Evolutionary conservation across 2,113 vertebrate genomes (phyloP), one percentile per base, ranked within the genome.

Genomic region (Acrocephalus kingi): DNA sequence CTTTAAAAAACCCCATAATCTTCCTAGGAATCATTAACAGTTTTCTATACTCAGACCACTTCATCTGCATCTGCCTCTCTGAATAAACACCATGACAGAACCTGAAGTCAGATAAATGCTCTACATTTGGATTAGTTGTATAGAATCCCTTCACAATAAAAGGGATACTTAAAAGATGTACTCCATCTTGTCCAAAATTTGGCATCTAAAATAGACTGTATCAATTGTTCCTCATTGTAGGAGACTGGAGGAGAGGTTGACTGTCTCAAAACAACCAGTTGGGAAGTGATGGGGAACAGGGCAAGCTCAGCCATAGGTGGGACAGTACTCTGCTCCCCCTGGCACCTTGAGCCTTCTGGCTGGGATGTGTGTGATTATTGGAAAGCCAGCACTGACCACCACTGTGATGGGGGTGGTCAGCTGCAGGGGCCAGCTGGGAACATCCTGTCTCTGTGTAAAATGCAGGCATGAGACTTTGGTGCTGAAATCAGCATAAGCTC

Each of bases 311-410:
- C 1, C 27, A 1, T 23, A 13, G 37, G 25, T 43, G 15, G 15
- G 31, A n/a, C 0, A 0, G 6, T 2, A 2, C 37, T 13, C 24
- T 22, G 35, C 35, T 58, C 21, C 17, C 25, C 10, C 9, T 0
- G 0, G 18, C 22, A 23, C 2, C 22, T 31, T 16, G 33, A 66
- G 37, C 31, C 22, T 33, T 33, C 22, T 33, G 1, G 0, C 51
- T 37, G 33, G 11, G 30, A 11, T 21, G 56, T 0, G 5, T 1
- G 1, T 20, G 13, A 87, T 41, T 24, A 3, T 24, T 30, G 49
- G 56, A 72, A 41, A 56, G 5, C 4, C 75, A 72, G n/a, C 0
- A 0, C 61, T 75, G 54, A 2, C 4, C 22, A 15, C 4, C 12
- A 3, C 37, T 37, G 12, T 10, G 2, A 19, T 4, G 37, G 51